Base-by-base conservation (phyloP, 2,888 invertebrate genomes). In the Tridacna crocea region DNA sequence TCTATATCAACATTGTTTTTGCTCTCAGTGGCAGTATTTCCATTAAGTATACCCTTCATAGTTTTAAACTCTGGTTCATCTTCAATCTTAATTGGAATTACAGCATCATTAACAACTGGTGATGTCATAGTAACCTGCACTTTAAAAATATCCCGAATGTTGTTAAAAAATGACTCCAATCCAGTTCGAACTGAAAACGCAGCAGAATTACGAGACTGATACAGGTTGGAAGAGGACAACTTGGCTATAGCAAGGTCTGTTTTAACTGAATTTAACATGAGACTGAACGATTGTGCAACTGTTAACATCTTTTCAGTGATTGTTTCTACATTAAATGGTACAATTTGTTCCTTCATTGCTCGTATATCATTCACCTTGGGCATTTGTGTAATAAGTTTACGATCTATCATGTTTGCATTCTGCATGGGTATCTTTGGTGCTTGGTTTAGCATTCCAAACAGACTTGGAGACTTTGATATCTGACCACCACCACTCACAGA, bases 191-290 rank as follows among this genome's bases (percentile, higher is more conserved):
- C 58, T 60, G 78, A 78, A 27, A n/a, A 60, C 11, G 77, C 65
- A 19, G 87, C 89, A 22, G 77, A 79, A 15, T 74, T 76, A 36
- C 83, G 78, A 19, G 83, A 84, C 17, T 85, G 65, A 26, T 73
- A 77, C 68, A 80, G 70, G 48, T 83, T 85, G 26, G 72, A 36
- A n/a, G 77, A 73, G 15, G 86, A 80, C 27, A 86, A 36, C 55
- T 79, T 84, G 17, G 84, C 87, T 48, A 87, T 87, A 15, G 84
- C 81, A 51, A 87, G 58, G 60, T 87, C 87, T 36, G 84, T 83
- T 66, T 87, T 87, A 15, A 88, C 72, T 36, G 84, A 82, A 27
- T 85, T 84, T 60, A 90, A 27, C 26, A 82, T 61, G 17, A 85
- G 66, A 63, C 60, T 74, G 26, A 90, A 75, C 60, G 84, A 76